A percentile compares a stretch with the other conserved stretches of the same genome.
Evolutionary conservation across 2,113 vertebrate species (phyloP).

Genomic region (Tapirus terrestris): DNA sequence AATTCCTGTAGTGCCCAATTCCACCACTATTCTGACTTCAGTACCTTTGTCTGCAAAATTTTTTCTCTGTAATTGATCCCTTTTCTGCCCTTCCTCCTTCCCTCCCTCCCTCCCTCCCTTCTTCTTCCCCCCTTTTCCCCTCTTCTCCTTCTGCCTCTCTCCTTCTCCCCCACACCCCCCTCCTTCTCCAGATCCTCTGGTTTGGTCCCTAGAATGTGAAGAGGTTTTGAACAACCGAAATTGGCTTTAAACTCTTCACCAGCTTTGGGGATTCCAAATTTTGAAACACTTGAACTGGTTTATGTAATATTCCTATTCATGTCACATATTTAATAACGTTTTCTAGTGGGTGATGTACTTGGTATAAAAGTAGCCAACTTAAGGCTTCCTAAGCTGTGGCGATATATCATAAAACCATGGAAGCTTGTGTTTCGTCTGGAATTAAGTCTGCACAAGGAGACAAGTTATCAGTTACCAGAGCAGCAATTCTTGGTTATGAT

Average conservation of each 20-base stretch:
- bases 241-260: neutral
- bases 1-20: neutral
- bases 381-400: neutral
- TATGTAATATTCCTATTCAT: neutral
- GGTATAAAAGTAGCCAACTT: neutral
- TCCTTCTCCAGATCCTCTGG: neutral
- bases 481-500: neutral
- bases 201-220: neutral
- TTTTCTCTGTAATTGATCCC: neutral
- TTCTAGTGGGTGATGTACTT: neutral
- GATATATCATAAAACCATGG: too few species aligned
- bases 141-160: neutral
- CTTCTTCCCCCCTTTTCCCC: neutral
- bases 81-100: neutral
- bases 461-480: neutral
- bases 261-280: neutral
- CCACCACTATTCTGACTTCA: neutral
- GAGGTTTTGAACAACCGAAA: neutral
- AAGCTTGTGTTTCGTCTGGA: neutral
- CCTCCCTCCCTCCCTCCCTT: accelerated
- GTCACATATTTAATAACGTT: neutral
- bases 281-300: neutral
- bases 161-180: accelerated
- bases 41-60: neutral
- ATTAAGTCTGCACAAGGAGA: neutral